Conservation (phyloP, 2,113 vertebrate genomes). For the human region DNA sequence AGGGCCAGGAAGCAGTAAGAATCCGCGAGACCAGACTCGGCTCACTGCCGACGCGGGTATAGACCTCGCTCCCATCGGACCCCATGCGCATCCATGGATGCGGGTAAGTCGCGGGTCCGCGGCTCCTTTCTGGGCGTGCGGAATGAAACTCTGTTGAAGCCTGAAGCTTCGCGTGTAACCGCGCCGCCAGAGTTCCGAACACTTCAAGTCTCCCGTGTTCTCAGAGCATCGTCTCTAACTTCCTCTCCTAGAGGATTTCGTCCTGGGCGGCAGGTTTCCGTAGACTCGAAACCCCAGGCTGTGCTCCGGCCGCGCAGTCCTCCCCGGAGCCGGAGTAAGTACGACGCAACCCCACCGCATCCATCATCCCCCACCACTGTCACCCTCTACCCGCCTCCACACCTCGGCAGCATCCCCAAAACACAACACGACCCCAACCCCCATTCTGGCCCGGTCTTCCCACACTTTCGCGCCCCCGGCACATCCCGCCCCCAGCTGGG, state of each 20-base stretch:
- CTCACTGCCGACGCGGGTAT: rapidly evolving
- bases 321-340: rapidly evolving
- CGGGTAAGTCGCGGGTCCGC: rapidly evolving
- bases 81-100: rapidly evolving
- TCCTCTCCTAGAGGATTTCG: not conserved
- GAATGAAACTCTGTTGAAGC: rapidly evolving
- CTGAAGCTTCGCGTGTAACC: not conserved
- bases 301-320: rapidly evolving
- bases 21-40: rapidly evolving
- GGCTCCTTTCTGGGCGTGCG: not conserved
- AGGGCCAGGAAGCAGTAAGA: not conserved
- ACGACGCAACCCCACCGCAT: rapidly evolving
- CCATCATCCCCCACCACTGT: rapidly evolving
- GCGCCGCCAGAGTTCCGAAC: not conserved
- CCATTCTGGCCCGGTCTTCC: not conserved
- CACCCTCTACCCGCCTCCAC: rapidly evolving
- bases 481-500: not conserved
- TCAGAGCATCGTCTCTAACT: not conserved
- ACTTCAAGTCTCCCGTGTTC: not conserved
- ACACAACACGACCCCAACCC: rapidly evolving
- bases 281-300: not conserved
- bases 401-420: rapidly evolving
- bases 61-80: rapidly evolving
- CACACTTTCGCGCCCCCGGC: not conserved
- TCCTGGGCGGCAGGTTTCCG: rapidly evolving